Percentiles rank a stretch among this genome's conserved stretches.
phyloP scores from a whole-genome alignment of 2,888 invertebrate species.

The Epinotia bilunana region DNA sequence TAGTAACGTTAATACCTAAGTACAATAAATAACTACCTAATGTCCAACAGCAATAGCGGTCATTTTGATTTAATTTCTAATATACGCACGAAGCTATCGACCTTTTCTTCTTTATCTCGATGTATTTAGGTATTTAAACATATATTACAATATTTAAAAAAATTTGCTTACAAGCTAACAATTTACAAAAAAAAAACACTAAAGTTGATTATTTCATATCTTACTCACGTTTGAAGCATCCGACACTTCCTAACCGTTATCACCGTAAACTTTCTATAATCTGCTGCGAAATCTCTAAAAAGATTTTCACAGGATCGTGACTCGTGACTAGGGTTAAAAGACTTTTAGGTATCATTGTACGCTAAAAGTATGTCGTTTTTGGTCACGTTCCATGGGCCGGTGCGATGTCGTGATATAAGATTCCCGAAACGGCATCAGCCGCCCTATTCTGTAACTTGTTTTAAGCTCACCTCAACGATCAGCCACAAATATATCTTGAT shows the following conservation, averaged over 20 bases:
- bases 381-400: slow-evolving; percentile 57
- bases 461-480: too few relatives aligned
- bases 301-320: slow-evolving; percentile 61
- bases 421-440: slow-evolving; percentile 61
- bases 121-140: too few relatives aligned
- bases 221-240: slow-evolving; percentile 44
- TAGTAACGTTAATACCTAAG: background rate
- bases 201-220: slow-evolving; percentile 30
- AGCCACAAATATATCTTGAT: too few relatives aligned
- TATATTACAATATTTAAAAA: background rate
- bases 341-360: slow-evolving; percentile 55
- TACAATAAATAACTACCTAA: background rate
- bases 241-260: slow-evolving; percentile 50
- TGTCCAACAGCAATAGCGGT: background rate
- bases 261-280: slow-evolving; percentile 52
- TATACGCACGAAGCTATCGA: background rate
- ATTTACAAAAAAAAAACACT: background rate
- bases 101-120: background rate
- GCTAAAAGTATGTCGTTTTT: slow-evolving; percentile 64
- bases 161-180: background rate
- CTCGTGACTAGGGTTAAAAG: slow-evolving; percentile 70
- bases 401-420: slow-evolving; percentile 59
- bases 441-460: too few relatives aligned
- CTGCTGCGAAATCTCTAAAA: slow-evolving; percentile 63
- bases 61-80: too few relatives aligned